These are phyloP conservation scores for Anser brachyrhynchus DNA, from an alignment of 2,113 vertebrate species.

Conservation along the genomic window DNA sequence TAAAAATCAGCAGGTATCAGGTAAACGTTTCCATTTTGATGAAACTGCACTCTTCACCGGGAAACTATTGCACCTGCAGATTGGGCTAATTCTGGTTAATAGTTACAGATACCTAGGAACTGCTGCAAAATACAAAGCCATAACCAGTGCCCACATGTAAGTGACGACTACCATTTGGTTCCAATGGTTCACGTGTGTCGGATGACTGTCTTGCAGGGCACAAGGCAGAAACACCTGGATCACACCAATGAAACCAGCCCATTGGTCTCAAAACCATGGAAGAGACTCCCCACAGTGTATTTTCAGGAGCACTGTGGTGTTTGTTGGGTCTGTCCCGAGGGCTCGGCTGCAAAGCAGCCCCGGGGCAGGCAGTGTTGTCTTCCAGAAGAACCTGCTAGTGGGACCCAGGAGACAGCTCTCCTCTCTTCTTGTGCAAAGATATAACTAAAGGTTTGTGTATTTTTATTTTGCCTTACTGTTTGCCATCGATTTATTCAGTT, in stretches of 20 bases:
- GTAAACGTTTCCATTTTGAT: background rate
- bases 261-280: background rate
- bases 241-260: background rate
- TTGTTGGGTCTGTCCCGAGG: accelerated
- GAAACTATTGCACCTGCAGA: background rate
- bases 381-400: background rate
- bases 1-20: background rate
- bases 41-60: background rate
- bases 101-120: background rate
- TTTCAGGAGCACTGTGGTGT: background rate
- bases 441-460: background rate
- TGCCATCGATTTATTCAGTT: background rate
- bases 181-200: background rate
- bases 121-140: background rate
- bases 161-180: background rate
- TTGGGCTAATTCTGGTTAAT: background rate
- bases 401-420: background rate
- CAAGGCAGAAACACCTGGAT: background rate
- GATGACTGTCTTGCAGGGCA: background rate
- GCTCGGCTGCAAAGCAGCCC: background rate
- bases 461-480: background rate
- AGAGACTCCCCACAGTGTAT: background rate
- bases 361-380: background rate
- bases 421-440: background rate
- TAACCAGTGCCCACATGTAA: background rate